These are phyloP conservation scores for Meandrusa payeni DNA, from an alignment of 2,888 invertebrate genomes.

Conservation along the genomic window DNA sequence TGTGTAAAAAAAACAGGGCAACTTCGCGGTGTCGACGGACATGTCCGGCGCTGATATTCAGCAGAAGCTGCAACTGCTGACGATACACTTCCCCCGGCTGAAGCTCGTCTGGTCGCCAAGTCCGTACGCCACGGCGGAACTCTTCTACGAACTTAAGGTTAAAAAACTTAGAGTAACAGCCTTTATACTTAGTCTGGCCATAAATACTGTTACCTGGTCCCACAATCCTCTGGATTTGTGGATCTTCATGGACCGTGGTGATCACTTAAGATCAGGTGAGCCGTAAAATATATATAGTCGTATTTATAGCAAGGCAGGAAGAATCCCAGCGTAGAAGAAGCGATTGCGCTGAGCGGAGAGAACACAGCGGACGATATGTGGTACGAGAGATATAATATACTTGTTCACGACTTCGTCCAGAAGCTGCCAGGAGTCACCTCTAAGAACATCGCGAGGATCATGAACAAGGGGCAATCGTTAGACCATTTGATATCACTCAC, in stretches of 20 bases:
- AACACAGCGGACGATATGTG: slow-evolving; percentile 81
- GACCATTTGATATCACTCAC: slow-evolving; percentile 82
- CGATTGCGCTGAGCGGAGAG: slow-evolving; percentile 86
- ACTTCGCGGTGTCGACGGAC: slow-evolving; percentile 89
- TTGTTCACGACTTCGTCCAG: slow-evolving; percentile 89
- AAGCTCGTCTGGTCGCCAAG: slow-evolving; percentile 98
- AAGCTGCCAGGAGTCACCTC: slow-evolving; percentile 94
- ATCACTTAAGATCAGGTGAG: too few species aligned
- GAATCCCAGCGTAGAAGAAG: slow-evolving; percentile 88
- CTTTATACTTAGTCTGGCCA: too few species aligned
- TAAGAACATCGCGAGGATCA: slow-evolving; percentile 89
- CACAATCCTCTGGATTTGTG: too few species aligned
- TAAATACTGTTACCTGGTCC: too few species aligned
- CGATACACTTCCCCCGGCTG: slow-evolving; percentile 95
- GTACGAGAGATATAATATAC: slow-evolving; percentile 85
- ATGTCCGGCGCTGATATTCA: slow-evolving; percentile 89
- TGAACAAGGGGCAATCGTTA: slow-evolving; percentile 87
- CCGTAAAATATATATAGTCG: too few species aligned
- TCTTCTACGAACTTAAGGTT: slow-evolving; percentile 97
- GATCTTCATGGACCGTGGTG: too few species aligned
- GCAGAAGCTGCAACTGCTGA: slow-evolving; percentile 94
- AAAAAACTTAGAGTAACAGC: too few species aligned
- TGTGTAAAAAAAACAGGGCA: too few species aligned
- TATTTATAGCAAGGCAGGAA: slow-evolving; percentile 87
- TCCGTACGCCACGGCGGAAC: slow-evolving; percentile 96